Evolutionary conservation across 2,797 vertebrate genomes (phyloP).

Genomic region (Arrhamphus sclerolepis): DNA sequence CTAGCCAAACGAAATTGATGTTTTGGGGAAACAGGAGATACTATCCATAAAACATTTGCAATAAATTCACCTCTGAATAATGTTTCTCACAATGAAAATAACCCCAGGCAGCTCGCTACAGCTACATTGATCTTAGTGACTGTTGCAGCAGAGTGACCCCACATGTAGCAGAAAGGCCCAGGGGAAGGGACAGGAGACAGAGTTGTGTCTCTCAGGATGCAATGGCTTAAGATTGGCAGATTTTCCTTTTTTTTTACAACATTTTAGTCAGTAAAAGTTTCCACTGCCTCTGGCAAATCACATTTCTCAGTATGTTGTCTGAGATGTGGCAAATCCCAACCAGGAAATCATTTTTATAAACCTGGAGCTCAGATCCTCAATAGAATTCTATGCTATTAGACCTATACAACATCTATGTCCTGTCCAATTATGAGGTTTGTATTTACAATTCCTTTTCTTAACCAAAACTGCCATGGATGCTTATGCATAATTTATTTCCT

Average conservation of each 20-base stretch:
- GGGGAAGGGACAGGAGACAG: conserved; percentile 25
- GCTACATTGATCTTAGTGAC: conserved; percentile 43
- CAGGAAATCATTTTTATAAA: conserved; percentile 21
- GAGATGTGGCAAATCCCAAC: conserved; percentile 28
- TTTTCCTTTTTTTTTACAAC: conserved; percentile 39
- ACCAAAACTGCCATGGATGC: conserved; percentile 45
- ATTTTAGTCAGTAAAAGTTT: conserved; percentile 49
- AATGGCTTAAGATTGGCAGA: conserved; percentile 48
- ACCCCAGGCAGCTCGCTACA: conserved; percentile 32
- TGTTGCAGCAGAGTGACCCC: conserved; percentile 34
- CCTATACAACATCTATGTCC: conserved; percentile 2
- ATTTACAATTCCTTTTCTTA: conserved; percentile 15
- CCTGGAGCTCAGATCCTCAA: conserved; percentile 17
- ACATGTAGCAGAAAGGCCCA: conserved; percentile 25
- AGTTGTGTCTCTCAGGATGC: conserved; percentile 30
- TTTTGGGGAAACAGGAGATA: conserved; percentile 9
- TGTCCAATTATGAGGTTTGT: conserved; percentile 24
- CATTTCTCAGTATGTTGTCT: conserved; percentile 28
- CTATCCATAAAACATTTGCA: conserved; percentile 17
- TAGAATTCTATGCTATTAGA: conserved; percentile 24
- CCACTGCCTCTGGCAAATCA: conserved; percentile 34
- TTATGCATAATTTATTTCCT: conserved; percentile 44
- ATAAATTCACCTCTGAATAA: conserved; percentile 31
- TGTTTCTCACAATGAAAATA: conserved; percentile 35
- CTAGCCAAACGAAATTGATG: neutral